A percentile compares a stretch with the other conserved stretches of the same genome.
phyloP scores from a whole-genome alignment of 2,797 vertebrate species.

The Falco naumanni region DNA sequence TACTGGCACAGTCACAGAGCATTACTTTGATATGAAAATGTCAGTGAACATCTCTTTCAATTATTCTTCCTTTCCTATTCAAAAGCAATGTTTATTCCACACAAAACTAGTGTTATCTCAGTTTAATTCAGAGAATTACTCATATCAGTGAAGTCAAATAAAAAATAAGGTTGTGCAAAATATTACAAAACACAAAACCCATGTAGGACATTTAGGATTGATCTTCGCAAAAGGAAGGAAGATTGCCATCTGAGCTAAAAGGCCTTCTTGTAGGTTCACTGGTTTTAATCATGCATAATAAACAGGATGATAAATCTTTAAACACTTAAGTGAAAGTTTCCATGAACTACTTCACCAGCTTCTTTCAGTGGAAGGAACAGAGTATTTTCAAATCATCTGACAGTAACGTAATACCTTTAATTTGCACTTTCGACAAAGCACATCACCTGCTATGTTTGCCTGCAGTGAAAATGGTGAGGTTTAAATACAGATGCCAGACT shows the following conservation, averaged over 20 bases:
- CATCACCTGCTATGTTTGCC: background rate
- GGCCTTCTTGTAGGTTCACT: background rate
- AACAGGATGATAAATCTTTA: background rate
- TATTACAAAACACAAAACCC: background rate
- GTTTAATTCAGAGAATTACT: slow-evolving; percentile 32
- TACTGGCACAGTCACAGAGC: slow-evolving; percentile 47
- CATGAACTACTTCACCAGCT: background rate
- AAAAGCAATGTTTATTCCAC: background rate
- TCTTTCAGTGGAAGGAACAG: background rate
- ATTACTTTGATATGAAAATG: slow-evolving; percentile 70
- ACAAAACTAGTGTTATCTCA: slow-evolving; percentile 8
- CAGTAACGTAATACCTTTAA: background rate
- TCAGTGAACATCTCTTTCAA: slow-evolving; percentile 63
- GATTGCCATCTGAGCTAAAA: background rate
- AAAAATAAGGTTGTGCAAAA: slow-evolving; percentile 25
- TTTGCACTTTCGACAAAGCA: background rate
- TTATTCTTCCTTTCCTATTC: slow-evolving; percentile 31
- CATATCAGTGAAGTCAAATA: slow-evolving; percentile 13
- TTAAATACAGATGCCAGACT: background rate
- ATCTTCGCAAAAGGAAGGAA: background rate
- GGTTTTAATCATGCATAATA: background rate
- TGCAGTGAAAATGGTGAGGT: background rate
- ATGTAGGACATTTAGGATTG: background rate
- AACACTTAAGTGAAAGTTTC: background rate
- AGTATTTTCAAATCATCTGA: background rate